Evolutionary conservation across 53 echinoderm and acorn worm genomes (phyloP).

Genomic region (Hippasteria phrygiana): DNA sequence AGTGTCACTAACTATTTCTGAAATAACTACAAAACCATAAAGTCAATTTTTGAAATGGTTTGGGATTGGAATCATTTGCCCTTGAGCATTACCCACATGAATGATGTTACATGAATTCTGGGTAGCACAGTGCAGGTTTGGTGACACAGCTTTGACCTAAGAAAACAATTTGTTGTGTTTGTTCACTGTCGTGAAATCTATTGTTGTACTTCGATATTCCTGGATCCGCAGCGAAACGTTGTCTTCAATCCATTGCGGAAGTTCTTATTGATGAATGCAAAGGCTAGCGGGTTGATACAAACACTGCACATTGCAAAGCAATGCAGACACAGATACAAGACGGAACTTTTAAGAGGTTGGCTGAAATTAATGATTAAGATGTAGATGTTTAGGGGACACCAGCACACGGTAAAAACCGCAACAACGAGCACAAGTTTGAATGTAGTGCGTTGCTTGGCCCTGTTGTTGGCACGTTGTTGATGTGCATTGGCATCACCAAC

Average conservation of each 20-base stretch:
- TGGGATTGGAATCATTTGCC: too few relatives aligned
- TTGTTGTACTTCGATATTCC: too few relatives aligned
- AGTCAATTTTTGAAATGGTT: too few relatives aligned
- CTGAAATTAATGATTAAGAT: constrained; percentile 65
- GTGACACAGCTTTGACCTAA: too few relatives aligned
- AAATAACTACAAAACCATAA: too few relatives aligned
- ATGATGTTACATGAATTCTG: too few relatives aligned
- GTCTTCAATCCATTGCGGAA: constrained; percentile 75
- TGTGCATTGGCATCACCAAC: constrained; percentile 74
- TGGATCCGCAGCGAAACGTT: constrained; percentile 7
- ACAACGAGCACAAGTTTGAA: constrained; percentile 82
- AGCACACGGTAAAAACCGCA: constrained; percentile 80
- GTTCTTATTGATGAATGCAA: constrained; percentile 87
- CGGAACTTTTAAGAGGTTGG: constrained; percentile 44
- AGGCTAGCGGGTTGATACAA: constrained; percentile 89
- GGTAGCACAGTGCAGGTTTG: too few relatives aligned
- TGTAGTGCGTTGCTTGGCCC: constrained; percentile 75
- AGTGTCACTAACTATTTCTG: too few relatives aligned
- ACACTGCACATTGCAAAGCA: constrained; percentile 90
- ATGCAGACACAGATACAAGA: constrained; percentile 82
- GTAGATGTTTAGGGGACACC: constrained; percentile 87
- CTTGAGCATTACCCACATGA: too few relatives aligned
- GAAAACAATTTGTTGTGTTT: too few relatives aligned
- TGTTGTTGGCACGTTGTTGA: constrained; percentile 77
- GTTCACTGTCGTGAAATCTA: too few relatives aligned